A percentile compares a stretch with the other conserved stretches of the same genome.
Evolutionary conservation across 2,888 invertebrate genomes (phyloP).

Genomic region (Horisme vitalbata): DNA sequence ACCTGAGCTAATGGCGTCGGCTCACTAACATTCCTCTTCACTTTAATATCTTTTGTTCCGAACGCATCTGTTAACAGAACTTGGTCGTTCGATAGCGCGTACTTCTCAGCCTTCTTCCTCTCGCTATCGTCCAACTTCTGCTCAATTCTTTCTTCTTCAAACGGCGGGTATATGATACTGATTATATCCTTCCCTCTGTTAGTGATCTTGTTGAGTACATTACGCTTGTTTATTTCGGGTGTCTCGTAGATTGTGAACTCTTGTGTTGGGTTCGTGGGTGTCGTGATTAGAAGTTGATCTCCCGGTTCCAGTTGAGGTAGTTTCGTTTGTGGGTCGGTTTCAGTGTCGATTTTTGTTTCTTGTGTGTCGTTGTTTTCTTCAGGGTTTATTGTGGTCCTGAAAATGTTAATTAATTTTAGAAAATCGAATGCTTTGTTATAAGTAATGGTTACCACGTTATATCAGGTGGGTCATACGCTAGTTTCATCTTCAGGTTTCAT

Average conservation of each 20-base stretch:
- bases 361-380: slow-evolving; percentile 28
- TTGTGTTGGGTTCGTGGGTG: slow-evolving; percentile 10
- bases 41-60: slow-evolving; percentile 39
- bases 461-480: too few relatives aligned
- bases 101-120: slow-evolving; percentile 73
- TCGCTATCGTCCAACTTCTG: slow-evolving; percentile 73
- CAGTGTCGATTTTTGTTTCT: slow-evolving; percentile 38
- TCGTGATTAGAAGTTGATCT: slow-evolving; percentile 84
- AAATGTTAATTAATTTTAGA: slow-evolving; percentile 9
- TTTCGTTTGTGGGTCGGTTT: slow-evolving; percentile 45
- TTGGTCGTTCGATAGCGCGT: slow-evolving; percentile 69
- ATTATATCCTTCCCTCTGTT: slow-evolving; percentile 73
- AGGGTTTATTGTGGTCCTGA: slow-evolving; percentile 43
- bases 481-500: too few relatives aligned
- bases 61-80: slow-evolving; percentile 54
- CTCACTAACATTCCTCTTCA: slow-evolving; percentile 46
- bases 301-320: slow-evolving; percentile 85
- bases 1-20: slow-evolving; percentile 69
- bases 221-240: slow-evolving; percentile 61
- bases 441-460: too few relatives aligned
- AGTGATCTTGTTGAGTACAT: slow-evolving; percentile 72
- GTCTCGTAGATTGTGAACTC: slow-evolving; percentile 46
- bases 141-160: slow-evolving; percentile 67
- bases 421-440: too few relatives aligned
- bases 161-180: slow-evolving; percentile 72